These are phyloP conservation scores for Lordiphosa collinella DNA, from an alignment of 1,140 invertebrate species.

Conservation along the genomic window DNA sequence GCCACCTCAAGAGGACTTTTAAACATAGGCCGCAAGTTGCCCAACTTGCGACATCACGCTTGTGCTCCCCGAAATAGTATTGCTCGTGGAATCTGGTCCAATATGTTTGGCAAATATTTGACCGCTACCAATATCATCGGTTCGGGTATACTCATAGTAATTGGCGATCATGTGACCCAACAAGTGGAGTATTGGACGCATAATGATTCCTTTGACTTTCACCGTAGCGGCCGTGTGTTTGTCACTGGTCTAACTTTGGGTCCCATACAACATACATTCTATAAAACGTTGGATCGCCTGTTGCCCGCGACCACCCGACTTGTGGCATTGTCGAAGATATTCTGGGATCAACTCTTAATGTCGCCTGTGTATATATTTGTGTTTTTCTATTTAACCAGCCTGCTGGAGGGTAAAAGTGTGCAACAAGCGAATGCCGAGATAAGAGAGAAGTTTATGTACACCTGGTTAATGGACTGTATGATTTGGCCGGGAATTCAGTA, in stretches of 20 bases:
- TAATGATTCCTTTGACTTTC: slow-evolving; percentile 4
- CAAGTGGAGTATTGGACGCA: slow-evolving; percentile 6
- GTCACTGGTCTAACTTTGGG: slow-evolving; percentile 21
- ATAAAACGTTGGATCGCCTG: slow-evolving; percentile 2
- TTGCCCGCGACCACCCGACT: neutral
- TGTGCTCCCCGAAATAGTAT: neutral
- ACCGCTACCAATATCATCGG: slow-evolving; percentile 18
- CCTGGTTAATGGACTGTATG: slow-evolving; percentile 19
- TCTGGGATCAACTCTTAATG: slow-evolving; percentile 29
- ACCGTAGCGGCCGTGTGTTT: slow-evolving; percentile 13
- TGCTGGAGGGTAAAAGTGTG: slow-evolving; percentile 12
- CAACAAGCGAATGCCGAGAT: slow-evolving; percentile 12
- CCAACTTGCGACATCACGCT: neutral
- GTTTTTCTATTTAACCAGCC: slow-evolving; percentile 22
- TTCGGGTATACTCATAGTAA: slow-evolving; percentile 13
- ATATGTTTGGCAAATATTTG: slow-evolving; percentile 24
- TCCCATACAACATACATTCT: slow-evolving; percentile 30
- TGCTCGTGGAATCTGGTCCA: neutral
- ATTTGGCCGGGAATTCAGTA: slow-evolving; percentile 24
- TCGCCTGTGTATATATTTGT: slow-evolving; percentile 20
- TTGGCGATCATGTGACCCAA: slow-evolving; percentile 21
- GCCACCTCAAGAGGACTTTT: too few relatives aligned
- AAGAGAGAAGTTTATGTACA: slow-evolving; percentile 14
- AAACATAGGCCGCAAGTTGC: too few relatives aligned
- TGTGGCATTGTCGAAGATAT: slow-evolving; percentile 5